Conservation (phyloP, 1,140 invertebrate species). For the Ooceraea biroi region DNA sequence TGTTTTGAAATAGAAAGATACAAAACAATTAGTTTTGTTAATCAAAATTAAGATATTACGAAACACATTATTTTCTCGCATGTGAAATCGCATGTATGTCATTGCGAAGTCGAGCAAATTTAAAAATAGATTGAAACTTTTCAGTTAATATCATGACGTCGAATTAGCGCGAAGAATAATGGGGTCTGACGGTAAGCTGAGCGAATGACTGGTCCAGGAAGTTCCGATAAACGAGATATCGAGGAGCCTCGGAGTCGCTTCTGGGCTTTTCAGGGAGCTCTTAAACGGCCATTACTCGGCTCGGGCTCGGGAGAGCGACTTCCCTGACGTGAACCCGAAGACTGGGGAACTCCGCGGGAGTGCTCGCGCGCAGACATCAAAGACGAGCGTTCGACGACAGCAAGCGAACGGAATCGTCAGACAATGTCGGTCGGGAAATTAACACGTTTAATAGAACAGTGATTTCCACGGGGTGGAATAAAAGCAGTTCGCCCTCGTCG, state of each 20-base stretch:
- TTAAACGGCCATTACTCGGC: conserved; percentile 66
- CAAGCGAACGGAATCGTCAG: not conserved
- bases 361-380: conserved; percentile 34
- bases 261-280: conserved; percentile 60
- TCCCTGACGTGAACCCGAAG: not conserved
- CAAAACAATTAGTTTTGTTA: not conserved
- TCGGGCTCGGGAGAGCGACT: not conserved
- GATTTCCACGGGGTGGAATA: conserved; percentile 18
- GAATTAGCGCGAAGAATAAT: conserved; percentile 57
- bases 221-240: conserved; percentile 59
- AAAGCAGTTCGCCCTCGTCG: not conserved
- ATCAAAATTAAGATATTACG: not conserved
- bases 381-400: conserved; percentile 17
- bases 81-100: not conserved
- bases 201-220: conserved; percentile 48
- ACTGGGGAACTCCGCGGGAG: conserved; percentile 14
- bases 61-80: no score
- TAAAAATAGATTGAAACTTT: conserved; percentile 3
- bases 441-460: conserved; percentile 12
- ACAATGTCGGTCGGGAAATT: not conserved
- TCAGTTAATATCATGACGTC: conserved; percentile 42
- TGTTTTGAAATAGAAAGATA: not conserved
- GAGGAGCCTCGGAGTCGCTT: conserved; percentile 47
- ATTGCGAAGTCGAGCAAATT: not conserved
- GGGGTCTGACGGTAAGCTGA: conserved; percentile 6